These are phyloP conservation scores for Epinotia bilunana DNA, from an alignment of 2,888 invertebrate genomes.

Conservation along the genomic window DNA sequence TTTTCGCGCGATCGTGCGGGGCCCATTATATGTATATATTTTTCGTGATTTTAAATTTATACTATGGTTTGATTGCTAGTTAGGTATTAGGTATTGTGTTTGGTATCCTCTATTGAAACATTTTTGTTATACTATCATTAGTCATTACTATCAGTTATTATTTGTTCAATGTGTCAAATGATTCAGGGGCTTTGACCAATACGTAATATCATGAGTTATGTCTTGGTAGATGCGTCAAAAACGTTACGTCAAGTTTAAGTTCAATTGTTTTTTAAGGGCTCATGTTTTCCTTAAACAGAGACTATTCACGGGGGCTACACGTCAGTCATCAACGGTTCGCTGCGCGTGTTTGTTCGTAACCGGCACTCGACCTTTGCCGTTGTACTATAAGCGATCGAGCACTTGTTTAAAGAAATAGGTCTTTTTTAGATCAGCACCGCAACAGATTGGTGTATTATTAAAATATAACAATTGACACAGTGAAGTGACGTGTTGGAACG, in stretches of 20 bases:
- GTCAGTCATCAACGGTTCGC: not conserved
- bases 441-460: not conserved
- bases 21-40: constrained; percentile 34
- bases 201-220: not conserved
- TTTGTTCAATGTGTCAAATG: not conserved
- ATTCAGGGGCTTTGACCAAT: not conserved
- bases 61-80: no score
- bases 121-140: no score
- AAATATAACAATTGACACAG: constrained; percentile 12
- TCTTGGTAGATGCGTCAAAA: constrained; percentile 7
- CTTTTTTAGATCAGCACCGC: constrained; percentile 2
- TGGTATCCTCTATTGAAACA: no score
- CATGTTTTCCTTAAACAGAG: constrained; percentile 12
- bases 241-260: constrained; percentile 5
- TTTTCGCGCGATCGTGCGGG: constrained; percentile 67
- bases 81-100: no score
- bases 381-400: not conserved
- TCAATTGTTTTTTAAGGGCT: constrained; percentile 3
- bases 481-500: not conserved
- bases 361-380: not conserved
- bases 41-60: not conserved
- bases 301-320: not conserved
- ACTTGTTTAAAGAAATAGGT: constrained; percentile 25
- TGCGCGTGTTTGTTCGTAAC: not conserved
- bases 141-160: no score